Percentiles rank a stretch among this genome's conserved stretches.
Conservation (phyloP, 2,888 invertebrate genomes). For the Meiosimyza decipiens region DNA sequence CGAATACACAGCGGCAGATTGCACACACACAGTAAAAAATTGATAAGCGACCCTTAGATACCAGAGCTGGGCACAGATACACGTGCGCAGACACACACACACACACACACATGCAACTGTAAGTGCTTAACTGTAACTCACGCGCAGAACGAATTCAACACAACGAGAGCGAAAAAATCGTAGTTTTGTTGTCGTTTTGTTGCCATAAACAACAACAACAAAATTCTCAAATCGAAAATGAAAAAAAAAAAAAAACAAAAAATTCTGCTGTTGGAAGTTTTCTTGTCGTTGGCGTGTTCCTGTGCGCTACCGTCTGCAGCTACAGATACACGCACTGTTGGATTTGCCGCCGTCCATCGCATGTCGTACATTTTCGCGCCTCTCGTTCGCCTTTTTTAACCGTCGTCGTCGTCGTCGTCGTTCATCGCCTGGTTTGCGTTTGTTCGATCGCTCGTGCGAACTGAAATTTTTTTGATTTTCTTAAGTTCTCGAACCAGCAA, state of each 20-base stretch:
- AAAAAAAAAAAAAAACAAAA: not conserved
- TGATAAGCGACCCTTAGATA: constrained; percentile 18
- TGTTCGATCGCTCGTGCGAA: constrained; percentile 6
- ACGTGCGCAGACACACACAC: not conserved
- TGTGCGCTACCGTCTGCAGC: constrained; percentile 27
- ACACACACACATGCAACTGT: not conserved
- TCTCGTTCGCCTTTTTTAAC: constrained; percentile 4
- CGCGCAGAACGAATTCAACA: not conserved
- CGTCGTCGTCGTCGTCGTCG: not conserved
- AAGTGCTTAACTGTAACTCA: not conserved
- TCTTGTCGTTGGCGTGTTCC: constrained; percentile 19
- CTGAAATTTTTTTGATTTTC: no score
- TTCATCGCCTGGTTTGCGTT: not conserved
- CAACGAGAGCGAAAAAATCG: no score
- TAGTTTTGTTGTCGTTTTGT: no score
- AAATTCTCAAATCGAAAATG: not conserved
- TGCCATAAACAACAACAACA: no score
- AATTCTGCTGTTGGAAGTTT: constrained; percentile 16
- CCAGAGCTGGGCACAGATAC: constrained; percentile 4
- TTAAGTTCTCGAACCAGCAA: no score
- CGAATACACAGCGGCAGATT: no score
- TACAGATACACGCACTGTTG: constrained; percentile 37
- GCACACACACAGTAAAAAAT: not conserved
- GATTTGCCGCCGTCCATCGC: constrained; percentile 40
- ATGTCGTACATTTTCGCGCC: constrained; percentile 33